Percentiles rank a stretch among this genome's conserved stretches.
These are phyloP conservation scores for Drosophila repleta DNA, from an alignment of 1,140 invertebrate genomes.

Conservation along the genomic window DNA sequence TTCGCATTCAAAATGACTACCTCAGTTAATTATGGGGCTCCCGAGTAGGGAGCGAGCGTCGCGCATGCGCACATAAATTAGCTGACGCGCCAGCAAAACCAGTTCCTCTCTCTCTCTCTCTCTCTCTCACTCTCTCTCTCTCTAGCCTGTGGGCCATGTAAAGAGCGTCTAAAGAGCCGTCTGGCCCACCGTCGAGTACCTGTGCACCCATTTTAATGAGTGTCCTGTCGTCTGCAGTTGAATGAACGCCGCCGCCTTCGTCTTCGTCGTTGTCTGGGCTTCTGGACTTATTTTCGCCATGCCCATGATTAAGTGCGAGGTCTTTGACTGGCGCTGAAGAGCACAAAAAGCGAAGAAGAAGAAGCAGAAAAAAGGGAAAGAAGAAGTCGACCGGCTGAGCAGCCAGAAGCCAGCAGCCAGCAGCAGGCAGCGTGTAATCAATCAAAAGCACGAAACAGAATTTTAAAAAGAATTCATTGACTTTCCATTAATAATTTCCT, in stretches of 20 bases:
- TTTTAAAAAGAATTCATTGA: conserved; percentile 76
- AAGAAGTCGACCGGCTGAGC: conserved; percentile 5
- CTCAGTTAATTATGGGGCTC: conserved; percentile 84
- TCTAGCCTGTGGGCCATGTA: conserved; percentile 43
- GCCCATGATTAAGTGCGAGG: conserved; percentile 74
- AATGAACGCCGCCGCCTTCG: conserved; percentile 65
- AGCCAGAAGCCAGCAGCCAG: conserved; percentile 2
- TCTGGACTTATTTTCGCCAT: conserved; percentile 67
- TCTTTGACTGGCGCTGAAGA: conserved; percentile 75
- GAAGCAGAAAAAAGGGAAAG: conserved; percentile 2
- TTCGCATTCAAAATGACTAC: conserved; percentile 82
- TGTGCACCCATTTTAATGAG: conserved; percentile 81
- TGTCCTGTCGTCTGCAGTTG: conserved; percentile 81
- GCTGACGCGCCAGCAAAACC: conserved; percentile 58
- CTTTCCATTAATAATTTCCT: conserved; percentile 82
- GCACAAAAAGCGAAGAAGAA: conserved; percentile 24
- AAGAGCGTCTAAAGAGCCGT: conserved; percentile 43
- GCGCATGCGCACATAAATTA: conserved; percentile 80
- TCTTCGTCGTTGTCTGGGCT: conserved; percentile 37
- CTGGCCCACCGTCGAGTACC: conserved; percentile 41
- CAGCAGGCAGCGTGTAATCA: conserved; percentile 58
- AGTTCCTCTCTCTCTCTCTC: conserved; percentile 28
- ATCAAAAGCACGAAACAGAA: conserved; percentile 73
- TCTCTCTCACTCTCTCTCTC: neutral
- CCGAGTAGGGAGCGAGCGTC: conserved; percentile 80